phyloP scores from a whole-genome alignment of 2,113 vertebrate genomes.

The Lepisosteus oculatus region DNA sequence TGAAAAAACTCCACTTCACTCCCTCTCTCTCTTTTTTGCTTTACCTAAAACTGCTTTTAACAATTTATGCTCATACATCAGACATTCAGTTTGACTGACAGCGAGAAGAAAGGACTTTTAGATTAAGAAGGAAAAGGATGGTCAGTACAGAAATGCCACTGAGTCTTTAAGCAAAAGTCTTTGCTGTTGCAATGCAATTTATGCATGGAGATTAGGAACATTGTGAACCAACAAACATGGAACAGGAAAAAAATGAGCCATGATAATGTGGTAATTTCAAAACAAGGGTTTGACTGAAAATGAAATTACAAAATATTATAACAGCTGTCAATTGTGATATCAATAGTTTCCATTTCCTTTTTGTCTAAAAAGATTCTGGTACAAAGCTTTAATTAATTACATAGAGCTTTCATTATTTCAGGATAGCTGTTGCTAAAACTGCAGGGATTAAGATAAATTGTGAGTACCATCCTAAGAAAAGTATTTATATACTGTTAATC shows the following conservation, averaged over 20 bases:
- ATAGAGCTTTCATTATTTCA: constrained; percentile 53
- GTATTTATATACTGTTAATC: constrained; percentile 33
- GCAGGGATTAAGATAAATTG: constrained; percentile 56
- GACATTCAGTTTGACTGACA: constrained; percentile 81
- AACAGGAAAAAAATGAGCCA: constrained; percentile 44
- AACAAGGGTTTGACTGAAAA: constrained; percentile 46
- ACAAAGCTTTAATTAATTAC: constrained; percentile 53
- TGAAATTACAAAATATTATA: constrained; percentile 53
- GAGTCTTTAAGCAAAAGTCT: constrained; percentile 27
- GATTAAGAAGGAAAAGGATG: constrained; percentile 60
- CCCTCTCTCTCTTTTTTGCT: constrained; percentile 74
- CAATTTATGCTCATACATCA: constrained; percentile 78
- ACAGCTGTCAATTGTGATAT: constrained; percentile 57
- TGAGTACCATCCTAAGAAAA: constrained; percentile 45
- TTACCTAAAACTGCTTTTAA: constrained; percentile 87
- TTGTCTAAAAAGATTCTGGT: constrained; percentile 33
- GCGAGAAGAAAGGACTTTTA: constrained; percentile 67
- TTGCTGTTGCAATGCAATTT: constrained; percentile 19
- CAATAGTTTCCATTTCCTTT: constrained; percentile 54
- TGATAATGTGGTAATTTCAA: constrained; percentile 52
- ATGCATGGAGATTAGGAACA: constrained; percentile 29
- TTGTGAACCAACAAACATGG: constrained; percentile 34
- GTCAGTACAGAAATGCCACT: constrained; percentile 45
- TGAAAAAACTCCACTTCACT: constrained; percentile 57
- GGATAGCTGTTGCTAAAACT: constrained; percentile 53